phyloP scores from a whole-genome alignment of 2,797 vertebrate species.

The Pampus argenteus region DNA sequence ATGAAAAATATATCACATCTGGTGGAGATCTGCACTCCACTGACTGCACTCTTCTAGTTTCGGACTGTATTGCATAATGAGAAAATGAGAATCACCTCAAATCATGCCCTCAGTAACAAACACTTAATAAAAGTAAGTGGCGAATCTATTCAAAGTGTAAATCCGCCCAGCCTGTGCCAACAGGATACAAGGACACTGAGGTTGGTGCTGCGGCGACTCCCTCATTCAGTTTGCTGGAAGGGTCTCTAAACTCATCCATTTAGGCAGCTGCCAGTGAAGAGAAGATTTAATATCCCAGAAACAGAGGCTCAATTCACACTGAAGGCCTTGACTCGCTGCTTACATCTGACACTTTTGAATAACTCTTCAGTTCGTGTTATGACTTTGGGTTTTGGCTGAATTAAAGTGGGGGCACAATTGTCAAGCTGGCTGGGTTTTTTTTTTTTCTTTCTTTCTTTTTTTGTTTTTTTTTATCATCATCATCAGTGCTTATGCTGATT shows the following conservation, averaged over 20 bases:
- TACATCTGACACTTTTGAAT: constrained; percentile 47
- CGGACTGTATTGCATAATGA: background rate
- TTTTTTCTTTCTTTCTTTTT: background rate
- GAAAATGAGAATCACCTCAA: background rate
- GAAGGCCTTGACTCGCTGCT: constrained; percentile 27
- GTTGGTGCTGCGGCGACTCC: constrained; percentile 11
- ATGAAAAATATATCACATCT: too few relatives aligned
- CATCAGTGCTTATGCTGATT: background rate
- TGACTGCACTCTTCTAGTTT: too few relatives aligned
- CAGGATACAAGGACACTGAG: constrained; percentile 9
- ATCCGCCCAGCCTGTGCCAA: constrained; percentile 6
- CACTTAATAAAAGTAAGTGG: background rate
- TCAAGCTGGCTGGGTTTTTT: background rate
- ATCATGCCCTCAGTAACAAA: background rate
- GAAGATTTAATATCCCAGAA: constrained; percentile 52
- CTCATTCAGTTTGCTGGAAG: constrained; percentile 25
- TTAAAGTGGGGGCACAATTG: background rate
- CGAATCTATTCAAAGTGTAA: constrained; percentile 22
- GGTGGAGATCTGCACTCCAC: too few relatives aligned
- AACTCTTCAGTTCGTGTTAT: constrained; percentile 35
- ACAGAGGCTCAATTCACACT: constrained; percentile 39
- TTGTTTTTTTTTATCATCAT: background rate
- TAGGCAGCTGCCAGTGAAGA: constrained; percentile 47
- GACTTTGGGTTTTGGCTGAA: constrained; percentile 35
- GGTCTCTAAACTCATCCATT: constrained; percentile 47